Conservation (phyloP, 2,888 invertebrate genomes). For the Diadegma fenestrale region DNA sequence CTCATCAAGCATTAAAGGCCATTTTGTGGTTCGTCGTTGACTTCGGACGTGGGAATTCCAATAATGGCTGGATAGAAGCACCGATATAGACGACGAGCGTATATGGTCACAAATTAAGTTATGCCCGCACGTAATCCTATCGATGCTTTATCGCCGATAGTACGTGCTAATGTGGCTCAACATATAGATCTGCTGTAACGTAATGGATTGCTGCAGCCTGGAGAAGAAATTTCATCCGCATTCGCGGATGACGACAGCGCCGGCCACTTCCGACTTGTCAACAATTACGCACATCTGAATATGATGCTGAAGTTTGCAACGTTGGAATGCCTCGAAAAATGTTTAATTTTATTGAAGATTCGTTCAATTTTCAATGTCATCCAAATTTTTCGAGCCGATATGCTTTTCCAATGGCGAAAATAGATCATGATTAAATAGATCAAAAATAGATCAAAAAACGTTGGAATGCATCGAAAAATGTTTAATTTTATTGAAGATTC, state of each 20-base stretch:
- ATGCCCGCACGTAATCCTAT: conserved; percentile 51
- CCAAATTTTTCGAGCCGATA: too few species aligned
- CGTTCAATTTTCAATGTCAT: too few species aligned
- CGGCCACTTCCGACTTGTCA: neutral
- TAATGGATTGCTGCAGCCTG: neutral
- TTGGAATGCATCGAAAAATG: too few species aligned
- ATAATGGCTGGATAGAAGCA: conserved; percentile 14
- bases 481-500: too few species aligned
- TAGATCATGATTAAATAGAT: too few species aligned
- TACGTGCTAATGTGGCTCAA: conserved; percentile 4
- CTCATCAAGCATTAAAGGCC: conserved; percentile 19
- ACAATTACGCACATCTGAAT: neutral
- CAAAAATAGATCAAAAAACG: too few species aligned
- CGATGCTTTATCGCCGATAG: conserved; percentile 17
- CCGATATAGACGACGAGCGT: neutral
- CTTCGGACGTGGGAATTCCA: conserved; percentile 19
- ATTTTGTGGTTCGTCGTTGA: conserved; percentile 12
- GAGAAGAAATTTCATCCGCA: neutral
- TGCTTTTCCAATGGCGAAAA: too few species aligned
- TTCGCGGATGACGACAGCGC: neutral
- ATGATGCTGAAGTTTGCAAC: too few species aligned
- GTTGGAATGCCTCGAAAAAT: too few species aligned
- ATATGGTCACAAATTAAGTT: conserved; percentile 44
- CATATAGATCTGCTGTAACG: neutral
- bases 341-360: too few species aligned